Conservation (phyloP, 2,113 vertebrate genomes). For the Hippocampus barbouri region DNA sequence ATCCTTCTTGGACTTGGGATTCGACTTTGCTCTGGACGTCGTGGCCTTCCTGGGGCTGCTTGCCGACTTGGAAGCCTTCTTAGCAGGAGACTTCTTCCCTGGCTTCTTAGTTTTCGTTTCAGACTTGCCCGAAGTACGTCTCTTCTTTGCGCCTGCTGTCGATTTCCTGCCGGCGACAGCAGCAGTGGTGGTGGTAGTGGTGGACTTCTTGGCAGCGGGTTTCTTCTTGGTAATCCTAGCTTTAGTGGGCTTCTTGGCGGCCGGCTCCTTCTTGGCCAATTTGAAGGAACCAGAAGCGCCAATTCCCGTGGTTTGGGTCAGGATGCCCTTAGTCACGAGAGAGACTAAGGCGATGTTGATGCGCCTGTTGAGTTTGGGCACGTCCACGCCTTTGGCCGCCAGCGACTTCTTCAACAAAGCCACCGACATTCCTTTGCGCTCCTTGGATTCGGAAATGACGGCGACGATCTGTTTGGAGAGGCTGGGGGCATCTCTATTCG, state of each 20-base stretch:
- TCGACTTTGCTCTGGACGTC: background rate
- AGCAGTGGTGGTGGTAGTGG: fast-evolving
- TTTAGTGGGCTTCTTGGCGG: background rate
- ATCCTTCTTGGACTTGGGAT: background rate
- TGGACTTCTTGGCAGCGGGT: background rate
- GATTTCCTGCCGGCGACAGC: background rate
- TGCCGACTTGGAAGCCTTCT: background rate
- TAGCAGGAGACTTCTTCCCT: background rate
- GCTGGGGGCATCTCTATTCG: background rate
- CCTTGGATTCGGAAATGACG: background rate
- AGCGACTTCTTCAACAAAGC: background rate
- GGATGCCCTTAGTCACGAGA: fast-evolving
- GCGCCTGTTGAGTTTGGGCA: background rate
- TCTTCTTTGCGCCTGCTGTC: background rate
- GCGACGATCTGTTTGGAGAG: background rate
- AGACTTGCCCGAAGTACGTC: background rate
- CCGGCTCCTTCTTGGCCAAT: background rate
- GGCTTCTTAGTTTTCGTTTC: background rate
- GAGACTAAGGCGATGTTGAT: background rate
- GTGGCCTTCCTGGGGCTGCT: background rate
- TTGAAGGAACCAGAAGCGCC: conserved; percentile 10
- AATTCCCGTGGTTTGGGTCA: background rate
- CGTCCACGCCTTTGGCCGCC: background rate
- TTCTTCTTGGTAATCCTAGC: background rate
- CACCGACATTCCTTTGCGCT: background rate